A percentile compares a stretch with the other conserved stretches of the same genome.
These are phyloP conservation scores for Whitmania pigra DNA, from an alignment of 1,140 invertebrate genomes.

Conservation along the genomic window DNA sequence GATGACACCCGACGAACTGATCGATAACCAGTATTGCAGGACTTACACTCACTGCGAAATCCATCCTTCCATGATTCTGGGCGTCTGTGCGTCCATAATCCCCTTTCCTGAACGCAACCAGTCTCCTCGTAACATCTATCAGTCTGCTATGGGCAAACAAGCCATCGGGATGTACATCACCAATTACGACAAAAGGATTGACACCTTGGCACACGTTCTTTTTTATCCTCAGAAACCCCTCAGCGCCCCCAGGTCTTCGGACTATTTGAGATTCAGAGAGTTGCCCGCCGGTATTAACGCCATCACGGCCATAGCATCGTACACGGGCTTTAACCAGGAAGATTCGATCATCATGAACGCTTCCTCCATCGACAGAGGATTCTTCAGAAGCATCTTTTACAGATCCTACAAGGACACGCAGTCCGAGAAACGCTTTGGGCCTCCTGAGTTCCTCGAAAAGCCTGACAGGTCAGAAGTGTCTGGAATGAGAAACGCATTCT, in stretches of 20 bases:
- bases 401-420: slow-evolving; percentile 95
- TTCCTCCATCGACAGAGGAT: slow-evolving; percentile 95
- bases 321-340: slow-evolving; percentile 98
- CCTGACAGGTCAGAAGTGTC: slow-evolving; percentile 61
- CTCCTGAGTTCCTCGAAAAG: slow-evolving; percentile 96
- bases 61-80: slow-evolving; percentile 93
- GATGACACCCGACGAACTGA: slow-evolving; percentile 88
- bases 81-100: slow-evolving; percentile 95
- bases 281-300: slow-evolving; percentile 71
- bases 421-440: slow-evolving; percentile 80
- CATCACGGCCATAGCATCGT: slow-evolving; percentile 94
- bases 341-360: slow-evolving; percentile 97
- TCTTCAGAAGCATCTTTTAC: slow-evolving; percentile 94
- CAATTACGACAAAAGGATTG: slow-evolving; percentile 97
- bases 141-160: slow-evolving; percentile 94
- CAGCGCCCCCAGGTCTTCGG: slow-evolving; percentile 83
- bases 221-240: slow-evolving; percentile 99
- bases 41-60: slow-evolving; percentile 99
- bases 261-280: slow-evolving; percentile 89
- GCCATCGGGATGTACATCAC: slow-evolving; percentile 99
- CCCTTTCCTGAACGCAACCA: slow-evolving; percentile 99
- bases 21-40: slow-evolving; percentile 62
- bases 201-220: slow-evolving; percentile 90
- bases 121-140: slow-evolving; percentile 90
- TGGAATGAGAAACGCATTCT: slow-evolving; percentile 89